Conservation (phyloP, 2,797 vertebrate species). For the Smutsia gigantea region DNA sequence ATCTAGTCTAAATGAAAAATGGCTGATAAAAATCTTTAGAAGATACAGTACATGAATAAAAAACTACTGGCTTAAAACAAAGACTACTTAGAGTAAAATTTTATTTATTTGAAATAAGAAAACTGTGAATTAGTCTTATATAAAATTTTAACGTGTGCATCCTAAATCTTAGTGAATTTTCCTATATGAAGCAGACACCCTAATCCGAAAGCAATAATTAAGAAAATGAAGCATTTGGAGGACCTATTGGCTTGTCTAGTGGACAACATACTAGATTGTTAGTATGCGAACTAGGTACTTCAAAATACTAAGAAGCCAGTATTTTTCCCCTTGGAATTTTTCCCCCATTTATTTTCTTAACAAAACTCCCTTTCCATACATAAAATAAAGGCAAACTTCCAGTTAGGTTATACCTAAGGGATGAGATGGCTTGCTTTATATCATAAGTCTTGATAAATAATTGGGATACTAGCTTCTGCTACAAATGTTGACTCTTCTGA, state of each 20-base stretch:
- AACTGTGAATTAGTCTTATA: background rate
- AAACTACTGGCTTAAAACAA: background rate
- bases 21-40: background rate
- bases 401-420: background rate
- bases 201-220: constrained; percentile 22
- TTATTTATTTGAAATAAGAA: constrained; percentile 21
- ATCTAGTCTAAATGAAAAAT: constrained; percentile 10
- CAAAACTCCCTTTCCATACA: background rate
- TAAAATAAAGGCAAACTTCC: background rate
- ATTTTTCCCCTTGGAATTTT: background rate
- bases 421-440: background rate
- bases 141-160: background rate
- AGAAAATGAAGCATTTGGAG: constrained; percentile 42
- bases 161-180: background rate
- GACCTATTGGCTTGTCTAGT: background rate
- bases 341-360: constrained; percentile 37
- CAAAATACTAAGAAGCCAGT: constrained; percentile 18
- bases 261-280: background rate
- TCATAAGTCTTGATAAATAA: background rate
- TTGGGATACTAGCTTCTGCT: background rate
- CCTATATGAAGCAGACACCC: background rate
- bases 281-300: background rate
- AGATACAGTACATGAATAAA: background rate
- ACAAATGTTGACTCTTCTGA: background rate
- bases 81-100: background rate